Evolutionary conservation across 2,797 vertebrate species (phyloP).

Genomic region (Xenopus petersii): DNA sequence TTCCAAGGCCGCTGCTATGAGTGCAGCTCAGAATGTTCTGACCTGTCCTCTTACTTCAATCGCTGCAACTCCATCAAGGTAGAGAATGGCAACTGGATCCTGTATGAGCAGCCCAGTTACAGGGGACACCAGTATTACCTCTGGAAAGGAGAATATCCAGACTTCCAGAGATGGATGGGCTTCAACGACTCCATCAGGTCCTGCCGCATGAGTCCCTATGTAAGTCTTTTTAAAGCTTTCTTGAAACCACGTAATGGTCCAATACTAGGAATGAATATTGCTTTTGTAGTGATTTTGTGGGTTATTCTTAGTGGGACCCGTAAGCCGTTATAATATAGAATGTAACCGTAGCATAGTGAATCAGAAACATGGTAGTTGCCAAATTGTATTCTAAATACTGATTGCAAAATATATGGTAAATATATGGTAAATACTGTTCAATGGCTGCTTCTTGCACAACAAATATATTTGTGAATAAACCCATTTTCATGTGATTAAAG

Average conservation of each 20-base stretch:
- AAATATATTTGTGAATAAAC: background rate
- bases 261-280: background rate
- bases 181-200: slow-evolving; percentile 7
- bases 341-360: no score
- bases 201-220: background rate
- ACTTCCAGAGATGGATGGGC: background rate
- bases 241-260: background rate
- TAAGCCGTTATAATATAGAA: no score
- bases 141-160: background rate
- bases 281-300: background rate
- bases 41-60: background rate
- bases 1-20: no score
- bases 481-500: background rate
- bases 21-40: background rate
- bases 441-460: background rate
- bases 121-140: no score
- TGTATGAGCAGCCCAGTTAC: no score
- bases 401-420: no score
- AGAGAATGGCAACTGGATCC: background rate
- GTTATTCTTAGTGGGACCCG: background rate
- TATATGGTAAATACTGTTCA: no score
- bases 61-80: slow-evolving; percentile 2
- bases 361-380: no score
- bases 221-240: background rate
- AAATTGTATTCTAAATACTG: no score